phyloP scores from a whole-genome alignment of 2,888 invertebrate species.

The Eueremaeus valkanovi region DNA sequence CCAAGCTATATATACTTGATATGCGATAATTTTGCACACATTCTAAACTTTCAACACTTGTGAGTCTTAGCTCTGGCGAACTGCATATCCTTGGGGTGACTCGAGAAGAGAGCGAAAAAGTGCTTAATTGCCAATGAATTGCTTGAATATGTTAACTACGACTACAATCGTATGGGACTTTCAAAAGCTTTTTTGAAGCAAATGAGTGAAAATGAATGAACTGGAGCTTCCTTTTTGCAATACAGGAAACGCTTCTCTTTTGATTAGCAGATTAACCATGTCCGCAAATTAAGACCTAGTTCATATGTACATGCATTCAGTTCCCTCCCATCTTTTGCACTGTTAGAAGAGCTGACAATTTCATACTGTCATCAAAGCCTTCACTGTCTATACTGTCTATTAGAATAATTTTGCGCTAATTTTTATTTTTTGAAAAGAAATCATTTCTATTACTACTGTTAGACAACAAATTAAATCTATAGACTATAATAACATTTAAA shows the following conservation, averaged over 20 bases:
- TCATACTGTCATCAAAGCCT: background rate
- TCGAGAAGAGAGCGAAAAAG: slow-evolving; percentile 2
- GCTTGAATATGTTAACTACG: slow-evolving; percentile 18
- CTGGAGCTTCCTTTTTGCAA: slow-evolving; percentile 27
- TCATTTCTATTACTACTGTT: too few species aligned
- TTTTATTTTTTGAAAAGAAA: background rate
- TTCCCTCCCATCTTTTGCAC: background rate
- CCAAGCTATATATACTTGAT: too few species aligned
- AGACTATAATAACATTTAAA: too few species aligned
- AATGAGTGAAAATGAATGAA: slow-evolving; percentile 17
- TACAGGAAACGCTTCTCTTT: slow-evolving; percentile 27
- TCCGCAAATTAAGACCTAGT: slow-evolving; percentile 27
- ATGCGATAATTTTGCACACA: slow-evolving; percentile 7
- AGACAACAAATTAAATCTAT: too few species aligned
- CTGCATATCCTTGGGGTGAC: slow-evolving; percentile 27
- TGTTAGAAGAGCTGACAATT: slow-evolving; percentile 2
- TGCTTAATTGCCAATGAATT: background rate
- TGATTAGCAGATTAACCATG: background rate
- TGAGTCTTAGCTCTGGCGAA: background rate
- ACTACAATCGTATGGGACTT: slow-evolving; percentile 16
- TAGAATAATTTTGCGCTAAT: slow-evolving; percentile 10
- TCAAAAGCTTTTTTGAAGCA: background rate
- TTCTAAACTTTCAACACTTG: slow-evolving; percentile 12
- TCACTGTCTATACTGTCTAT: background rate
- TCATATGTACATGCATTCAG: background rate